Evolutionary conservation across 2,888 invertebrate genomes (phyloP), one percentile per base, ranked within the genome.

Genomic region (Lathronympha strigana): DNA sequence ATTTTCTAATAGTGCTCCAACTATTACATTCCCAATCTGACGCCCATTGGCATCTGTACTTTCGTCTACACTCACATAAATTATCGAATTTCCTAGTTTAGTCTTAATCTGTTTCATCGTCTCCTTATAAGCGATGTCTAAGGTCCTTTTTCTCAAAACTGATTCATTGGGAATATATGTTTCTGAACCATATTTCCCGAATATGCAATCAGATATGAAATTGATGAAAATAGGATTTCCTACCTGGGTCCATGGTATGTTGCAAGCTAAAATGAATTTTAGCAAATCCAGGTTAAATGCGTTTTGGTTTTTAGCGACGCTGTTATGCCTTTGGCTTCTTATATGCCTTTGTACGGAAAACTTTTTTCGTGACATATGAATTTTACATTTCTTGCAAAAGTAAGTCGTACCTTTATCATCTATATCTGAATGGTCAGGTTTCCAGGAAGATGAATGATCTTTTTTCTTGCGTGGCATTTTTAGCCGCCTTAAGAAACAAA

Each of bases 241-340:
- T 8, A 49, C 19, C 28, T 49, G 49, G 49, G 49, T 47, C 49
- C 28, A 31, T 5, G 31, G 31, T 5, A 31, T 31, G 31, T 31
- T 31, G 31, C 31, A 31, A 31, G 31, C 31, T n/a, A 11, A 25
- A 25, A 25, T 49, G 15, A 49, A 49, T 15, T 49, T 49, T 28
- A 28, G 13, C 49, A 49, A 11, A 8, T 49, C 28, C 49, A 49
- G 49, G 4, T 49, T 49, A 5, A 50, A 50, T 50, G 31, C 1
- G 9, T 50, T 50, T 50, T 50, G 50, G 50, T 50, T 50, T 50
- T 50, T 50, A 11, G 11, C n/a, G 45, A 45, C 28, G 28, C 50
- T 17, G 50, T n/a, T 31, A 5, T 50, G 28, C 50, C 31, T 47
- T 50, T 50, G 15, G 50, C 28, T 50, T 50, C 31, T 50, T 11